Evolutionary conservation across 2,888 invertebrate genomes (phyloP).

Genomic region (Maniola hyperantus): DNA sequence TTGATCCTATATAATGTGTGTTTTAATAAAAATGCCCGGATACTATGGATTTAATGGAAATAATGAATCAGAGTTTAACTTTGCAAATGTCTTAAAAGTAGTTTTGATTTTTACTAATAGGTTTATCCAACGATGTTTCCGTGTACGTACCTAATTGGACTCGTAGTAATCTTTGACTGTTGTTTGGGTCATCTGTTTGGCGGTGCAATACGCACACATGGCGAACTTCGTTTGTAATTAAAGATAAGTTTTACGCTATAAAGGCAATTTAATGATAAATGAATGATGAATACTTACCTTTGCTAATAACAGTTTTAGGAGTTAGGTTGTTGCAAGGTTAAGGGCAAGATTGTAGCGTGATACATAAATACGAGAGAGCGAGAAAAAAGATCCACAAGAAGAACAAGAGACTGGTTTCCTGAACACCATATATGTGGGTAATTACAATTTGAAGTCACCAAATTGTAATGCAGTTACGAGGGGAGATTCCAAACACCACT

Average conservation of each 20-base stretch:
- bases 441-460: constrained; percentile 83
- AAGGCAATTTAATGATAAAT: constrained; percentile 7
- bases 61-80: background rate
- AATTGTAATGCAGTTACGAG: constrained; percentile 83
- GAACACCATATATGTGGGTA: constrained; percentile 73
- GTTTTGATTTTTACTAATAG: too few species aligned
- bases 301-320: constrained; percentile 15
- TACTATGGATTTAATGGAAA: background rate
- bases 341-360: constrained; percentile 34
- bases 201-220: background rate
- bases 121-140: too few species aligned
- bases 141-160: too few species aligned
- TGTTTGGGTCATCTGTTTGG: background rate
- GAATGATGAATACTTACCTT: constrained; percentile 31
- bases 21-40: background rate
- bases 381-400: constrained; percentile 67
- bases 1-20: background rate
- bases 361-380: constrained; percentile 23
- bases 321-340: constrained; percentile 23
- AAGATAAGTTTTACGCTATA: background rate
- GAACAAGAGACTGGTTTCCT: constrained; percentile 80
- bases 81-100: background rate
- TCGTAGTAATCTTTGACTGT: background rate
- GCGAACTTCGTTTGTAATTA: background rate
- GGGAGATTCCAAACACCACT: constrained; percentile 81